Evolutionary conservation across 2,113 vertebrate species (phyloP).

Genomic region (Brachyistius frenatus): DNA sequence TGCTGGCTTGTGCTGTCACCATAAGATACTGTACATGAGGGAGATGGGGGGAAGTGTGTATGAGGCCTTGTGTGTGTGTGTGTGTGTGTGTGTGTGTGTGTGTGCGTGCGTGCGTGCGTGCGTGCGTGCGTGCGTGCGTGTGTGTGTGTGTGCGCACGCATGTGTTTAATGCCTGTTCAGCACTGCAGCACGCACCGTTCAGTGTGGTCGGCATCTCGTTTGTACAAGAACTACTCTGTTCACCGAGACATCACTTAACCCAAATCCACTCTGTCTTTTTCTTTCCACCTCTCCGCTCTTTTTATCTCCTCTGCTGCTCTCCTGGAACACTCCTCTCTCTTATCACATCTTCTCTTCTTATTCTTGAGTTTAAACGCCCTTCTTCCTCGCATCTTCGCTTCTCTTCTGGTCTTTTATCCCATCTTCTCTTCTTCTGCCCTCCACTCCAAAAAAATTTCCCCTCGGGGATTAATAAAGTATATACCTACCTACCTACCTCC

Average conservation of each 20-base stretch:
- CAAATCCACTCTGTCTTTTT: constrained; percentile 62
- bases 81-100: constrained; percentile 4
- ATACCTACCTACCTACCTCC: no score
- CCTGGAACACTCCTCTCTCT: constrained; percentile 44
- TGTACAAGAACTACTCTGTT: constrained; percentile 54
- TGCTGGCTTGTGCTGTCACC: constrained; percentile 50
- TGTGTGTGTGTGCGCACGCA: neutral
- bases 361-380: constrained; percentile 49
- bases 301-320: constrained; percentile 61
- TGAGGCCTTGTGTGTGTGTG: constrained; percentile 7
- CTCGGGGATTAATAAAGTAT: no score
- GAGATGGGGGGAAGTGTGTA: constrained; percentile 23
- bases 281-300: constrained; percentile 42
- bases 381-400: constrained; percentile 29
- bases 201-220: constrained; percentile 37
- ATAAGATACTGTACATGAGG: constrained; percentile 51
- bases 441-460: no score
- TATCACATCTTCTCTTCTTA: constrained; percentile 52
- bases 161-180: constrained; percentile 18
- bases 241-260: constrained; percentile 64
- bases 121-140: neutral
- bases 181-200: constrained; percentile 32
- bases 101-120: constrained; percentile 3
- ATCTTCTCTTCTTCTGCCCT: constrained; percentile 10
- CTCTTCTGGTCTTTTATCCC: constrained; percentile 53